Conservation (phyloP, 2,888 invertebrate genomes). For the Cantharis flavilabris region DNA sequence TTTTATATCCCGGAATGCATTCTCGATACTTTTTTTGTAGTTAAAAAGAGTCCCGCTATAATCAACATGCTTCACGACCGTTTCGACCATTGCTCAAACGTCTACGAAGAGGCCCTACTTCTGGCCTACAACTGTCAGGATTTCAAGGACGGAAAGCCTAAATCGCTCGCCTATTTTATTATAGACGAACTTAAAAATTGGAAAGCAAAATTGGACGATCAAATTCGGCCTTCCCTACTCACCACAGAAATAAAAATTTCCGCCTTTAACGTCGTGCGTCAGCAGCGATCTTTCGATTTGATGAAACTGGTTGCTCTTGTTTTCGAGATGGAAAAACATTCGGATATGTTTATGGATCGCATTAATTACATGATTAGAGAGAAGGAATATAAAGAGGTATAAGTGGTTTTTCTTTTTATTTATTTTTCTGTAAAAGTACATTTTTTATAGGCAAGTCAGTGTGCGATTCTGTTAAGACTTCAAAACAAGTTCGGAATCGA, state of each 20-base stretch:
- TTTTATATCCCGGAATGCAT: neutral
- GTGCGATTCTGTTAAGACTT: conserved; percentile 68
- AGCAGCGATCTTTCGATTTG: conserved; percentile 68
- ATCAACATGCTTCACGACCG: conserved; percentile 48
- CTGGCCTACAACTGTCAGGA: conserved; percentile 67
- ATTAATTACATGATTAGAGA: conserved; percentile 62
- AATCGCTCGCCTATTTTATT: conserved; percentile 65
- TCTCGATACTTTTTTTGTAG: conserved; percentile 36
- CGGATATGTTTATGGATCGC: conserved; percentile 65
- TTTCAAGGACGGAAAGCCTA: conserved; percentile 66
- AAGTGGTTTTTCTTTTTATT: conserved; percentile 16
- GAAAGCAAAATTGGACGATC: conserved; percentile 51
- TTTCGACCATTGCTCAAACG: conserved; percentile 57
- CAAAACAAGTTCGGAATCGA: conserved; percentile 71
- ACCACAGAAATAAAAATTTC: conserved; percentile 66
- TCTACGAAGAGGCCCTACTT: conserved; percentile 63
- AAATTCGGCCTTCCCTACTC: conserved; percentile 56
- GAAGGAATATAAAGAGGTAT: conserved; percentile 70
- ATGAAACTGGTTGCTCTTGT: conserved; percentile 66
- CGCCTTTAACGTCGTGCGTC: conserved; percentile 72
- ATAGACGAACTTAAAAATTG: conserved; percentile 66
- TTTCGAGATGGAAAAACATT: conserved; percentile 66
- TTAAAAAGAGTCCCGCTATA: conserved; percentile 53
- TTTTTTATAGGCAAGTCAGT: conserved; percentile 66
- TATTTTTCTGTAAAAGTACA: neutral